Base-by-base conservation (phyloP, 2,113 vertebrate genomes). In the Bettongia penicillata region DNA sequence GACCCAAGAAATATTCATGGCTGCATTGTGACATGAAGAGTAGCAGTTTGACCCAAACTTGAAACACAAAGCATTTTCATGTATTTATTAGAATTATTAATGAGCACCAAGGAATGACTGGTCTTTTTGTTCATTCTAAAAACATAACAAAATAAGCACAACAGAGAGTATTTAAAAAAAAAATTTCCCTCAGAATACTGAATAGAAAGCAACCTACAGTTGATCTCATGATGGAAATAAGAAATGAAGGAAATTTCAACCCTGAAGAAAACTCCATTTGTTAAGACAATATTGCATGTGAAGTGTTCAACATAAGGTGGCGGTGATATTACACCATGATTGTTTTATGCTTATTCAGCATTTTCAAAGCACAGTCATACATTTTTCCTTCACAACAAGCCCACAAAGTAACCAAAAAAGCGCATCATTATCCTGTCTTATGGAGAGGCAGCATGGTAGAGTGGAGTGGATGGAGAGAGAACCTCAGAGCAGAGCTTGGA, bases 51-150 rank as follows among this genome's bases (percentile, higher is more conserved):
- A 24, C 89, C 49, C 91, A 94, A 97, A 93, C n/a, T 8, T 93
- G 51, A 93, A 61, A 93, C 61, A 77, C 31, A 94, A 24, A 0
- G 37, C 84, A 53, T 93, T 93, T 84, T 91, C 19, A 93, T 55
- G 5, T 93, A 57, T 31, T 43, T 50, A 51, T 93, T 52, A 37
- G 25, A 28, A 28, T 2, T 91, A 16, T 28, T 93, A 55, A 91
- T 94, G 26, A 57, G 92, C 37, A 77, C 37, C 37, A 93, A 90
- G 23, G 43, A 95, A 96, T 92, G n/a, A 94, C 92, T 92, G 12
- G 93, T 89, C 90, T 93, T 77, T 61, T 95, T 91, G 91, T 8
- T 96, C 31, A 89, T 84, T 84, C 94, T 96, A 89, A 93, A 95
- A 93, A 47, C 49, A 93, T 90, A 93, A 90, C 1, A 93, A 93